Evolutionary conservation across 2,113 vertebrate genomes (phyloP).

Genomic region (Caranx ignobilis): DNA sequence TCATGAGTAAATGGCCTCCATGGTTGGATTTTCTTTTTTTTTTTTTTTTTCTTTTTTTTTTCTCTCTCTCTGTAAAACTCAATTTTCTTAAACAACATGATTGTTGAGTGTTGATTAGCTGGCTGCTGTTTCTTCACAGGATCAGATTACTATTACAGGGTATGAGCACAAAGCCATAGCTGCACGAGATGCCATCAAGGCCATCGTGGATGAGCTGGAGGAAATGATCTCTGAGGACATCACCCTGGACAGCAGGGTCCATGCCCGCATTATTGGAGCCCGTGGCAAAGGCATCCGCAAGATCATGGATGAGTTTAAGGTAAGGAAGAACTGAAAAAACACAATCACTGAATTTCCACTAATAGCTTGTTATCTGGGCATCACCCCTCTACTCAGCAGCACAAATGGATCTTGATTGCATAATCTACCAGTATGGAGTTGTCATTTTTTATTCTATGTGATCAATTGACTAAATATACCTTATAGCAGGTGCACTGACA

Average conservation of each 20-base stretch:
- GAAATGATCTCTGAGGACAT: slow-evolving; percentile 98
- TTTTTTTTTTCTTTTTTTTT: too few relatives aligned
- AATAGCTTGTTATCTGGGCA: not conserved
- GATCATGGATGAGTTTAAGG: slow-evolving; percentile 99
- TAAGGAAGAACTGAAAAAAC: slow-evolving; percentile 61
- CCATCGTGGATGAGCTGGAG: slow-evolving; percentile 93
- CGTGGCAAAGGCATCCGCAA: slow-evolving; percentile 97
- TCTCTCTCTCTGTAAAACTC: too few relatives aligned
- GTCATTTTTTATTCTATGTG: not conserved
- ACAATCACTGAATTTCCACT: not conserved
- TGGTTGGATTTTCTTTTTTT: not conserved
- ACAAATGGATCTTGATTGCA: not conserved
- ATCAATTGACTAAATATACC: not conserved
- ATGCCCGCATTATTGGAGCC: slow-evolving; percentile 96
- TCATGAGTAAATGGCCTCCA: not conserved
- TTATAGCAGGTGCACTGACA: not conserved
- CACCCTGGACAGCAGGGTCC: slow-evolving; percentile 93
- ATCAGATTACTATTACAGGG: slow-evolving; percentile 97
- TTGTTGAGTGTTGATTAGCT: not conserved
- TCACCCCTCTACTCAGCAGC: not conserved
- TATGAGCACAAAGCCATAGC: slow-evolving; percentile 95
- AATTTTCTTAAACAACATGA: not conserved
- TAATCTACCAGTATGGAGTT: not conserved
- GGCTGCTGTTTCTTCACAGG: slow-evolving; percentile 77
- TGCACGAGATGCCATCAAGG: slow-evolving; percentile 94